Base-by-base conservation (phyloP, 2,113 vertebrate species). In the Balaenoptera acutorostrata region DNA sequence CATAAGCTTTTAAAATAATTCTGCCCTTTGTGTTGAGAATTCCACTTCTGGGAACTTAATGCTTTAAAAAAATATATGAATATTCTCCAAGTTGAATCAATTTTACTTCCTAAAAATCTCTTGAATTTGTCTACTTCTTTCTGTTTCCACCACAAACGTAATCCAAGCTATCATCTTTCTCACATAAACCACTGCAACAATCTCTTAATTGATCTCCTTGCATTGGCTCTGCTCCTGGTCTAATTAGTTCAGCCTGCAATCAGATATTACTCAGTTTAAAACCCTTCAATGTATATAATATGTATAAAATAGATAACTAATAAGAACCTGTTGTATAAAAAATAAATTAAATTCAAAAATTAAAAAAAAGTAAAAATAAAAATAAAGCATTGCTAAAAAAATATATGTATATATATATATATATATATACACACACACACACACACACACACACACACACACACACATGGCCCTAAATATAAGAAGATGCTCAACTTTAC, bases 1-100 rank as follows among this genome's bases (percentile, higher is more conserved):
- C 29, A 23, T n/a, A 94, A 93, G 44, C 25, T 93, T 88, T 93
- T 83, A 93, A 97, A 97, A 81, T 72, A 80, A 93, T 80, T 74
- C 14, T 77, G 14, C 55, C n/a, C 46, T 96, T 77, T 72, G 31
- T 80, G 2, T 64, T 29, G 55, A 78, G 64, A 92, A 90, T 83
- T 83, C n/a, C 21, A 93, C 52, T 74, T 93, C 55, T 87, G 74
- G 41, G 14, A 92, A 81, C 5, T 88, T 80, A 77, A 83, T 36
- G 25, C 25, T 80, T 84, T 63, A 68, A 77, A 91, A 88, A 90
- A 90, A 64, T 64, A 57, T 77, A 21, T 23, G 31, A 97, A 64
- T 94, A 81, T 84, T 27, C 41, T 71, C 36, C 14, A 94, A 92
- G 20, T 59, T 39, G 18, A 90, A 82, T 90, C 61, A 78, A 92